Evolutionary conservation across 53 echinoderm and acorn worm species (phyloP), one percentile per base, ranked within the genome.

Genomic region (Paelopatides confundens): DNA sequence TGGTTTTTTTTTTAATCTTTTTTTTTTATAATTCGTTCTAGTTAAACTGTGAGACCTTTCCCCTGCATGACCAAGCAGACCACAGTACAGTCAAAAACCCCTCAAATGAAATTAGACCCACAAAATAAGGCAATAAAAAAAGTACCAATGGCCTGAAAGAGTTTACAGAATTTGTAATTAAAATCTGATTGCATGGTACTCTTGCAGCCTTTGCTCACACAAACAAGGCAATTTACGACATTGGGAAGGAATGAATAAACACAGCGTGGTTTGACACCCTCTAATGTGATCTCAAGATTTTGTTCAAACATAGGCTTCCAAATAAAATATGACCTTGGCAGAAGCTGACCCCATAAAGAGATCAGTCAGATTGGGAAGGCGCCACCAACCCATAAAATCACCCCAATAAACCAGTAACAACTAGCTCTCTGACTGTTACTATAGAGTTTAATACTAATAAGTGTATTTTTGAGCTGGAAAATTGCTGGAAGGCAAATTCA

Each of bases 281-380:
- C 29, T 46, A 40, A 74, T 74, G 74, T 74, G 74, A 74, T 74
- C 43, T 46, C 74, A 74, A 74, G 46, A 46, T 40, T 58, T 36
- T 74, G 74, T 40, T 74, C 74, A 74, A 74, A 74, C 27, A 74
- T 43, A 40, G 74, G 74, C 38, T 21, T 26, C 39, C 74, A 35
- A 46, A 74, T 74, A 74, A 74, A 74, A 74, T 74, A 74, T 74
- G 74, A 74, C 74, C 74, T 74, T 74, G 74, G 74, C 40, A 40
- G 46, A 26, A 26, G 38, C 33, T 74, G 74, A 74, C 74, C 74
- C 43, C 74, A 74, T 74, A 74, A 74, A 74, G 40, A 74, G 74
- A 74, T 74, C 74, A 74, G 46, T 27, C 74, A 39, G 39, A 39
- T 74, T 46, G 28, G 27, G 39, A 46, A 39, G 74, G 74, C 74